A percentile compares a stretch with the other conserved stretches of the same genome.
These are phyloP conservation scores for Mycalesis mineus DNA, from an alignment of 2,888 invertebrate species.

Conservation along the genomic window DNA sequence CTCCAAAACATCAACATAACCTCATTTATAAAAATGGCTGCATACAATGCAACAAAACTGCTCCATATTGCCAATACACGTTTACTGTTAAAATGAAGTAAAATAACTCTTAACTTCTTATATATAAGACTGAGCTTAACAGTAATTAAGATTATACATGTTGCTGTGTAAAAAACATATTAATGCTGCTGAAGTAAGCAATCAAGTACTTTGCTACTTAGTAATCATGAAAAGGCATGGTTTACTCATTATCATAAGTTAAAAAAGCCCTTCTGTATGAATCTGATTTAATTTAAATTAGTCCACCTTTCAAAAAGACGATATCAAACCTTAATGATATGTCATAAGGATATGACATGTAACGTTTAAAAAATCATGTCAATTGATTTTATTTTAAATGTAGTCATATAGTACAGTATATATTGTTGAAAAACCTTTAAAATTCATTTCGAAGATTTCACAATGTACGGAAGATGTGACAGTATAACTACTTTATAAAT, in stretches of 20 bases:
- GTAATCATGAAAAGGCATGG: constrained; percentile 1
- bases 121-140: background rate
- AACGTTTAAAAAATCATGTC: too few relatives aligned
- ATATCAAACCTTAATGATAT: too few relatives aligned
- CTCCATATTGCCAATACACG: constrained; percentile 21
- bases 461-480: too few relatives aligned
- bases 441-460: too few relatives aligned
- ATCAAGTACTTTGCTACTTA: constrained; percentile 3
- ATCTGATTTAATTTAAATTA: too few relatives aligned
- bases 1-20: constrained; percentile 24
- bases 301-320: too few relatives aligned
- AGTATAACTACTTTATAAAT: too few relatives aligned
- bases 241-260: constrained; percentile 10
- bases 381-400: too few relatives aligned
- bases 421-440: too few relatives aligned
- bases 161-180: background rate
- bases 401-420: too few relatives aligned
- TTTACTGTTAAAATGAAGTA: background rate
- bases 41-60: constrained; percentile 31
- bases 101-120: background rate
- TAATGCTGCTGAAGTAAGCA: background rate
- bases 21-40: constrained; percentile 29
- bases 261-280: too few relatives aligned
- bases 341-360: too few relatives aligned
- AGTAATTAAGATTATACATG: background rate